Percentiles rank a stretch among this genome's conserved stretches.
Conservation (phyloP, 2,797 vertebrate species). For the Anableps anableps region DNA sequence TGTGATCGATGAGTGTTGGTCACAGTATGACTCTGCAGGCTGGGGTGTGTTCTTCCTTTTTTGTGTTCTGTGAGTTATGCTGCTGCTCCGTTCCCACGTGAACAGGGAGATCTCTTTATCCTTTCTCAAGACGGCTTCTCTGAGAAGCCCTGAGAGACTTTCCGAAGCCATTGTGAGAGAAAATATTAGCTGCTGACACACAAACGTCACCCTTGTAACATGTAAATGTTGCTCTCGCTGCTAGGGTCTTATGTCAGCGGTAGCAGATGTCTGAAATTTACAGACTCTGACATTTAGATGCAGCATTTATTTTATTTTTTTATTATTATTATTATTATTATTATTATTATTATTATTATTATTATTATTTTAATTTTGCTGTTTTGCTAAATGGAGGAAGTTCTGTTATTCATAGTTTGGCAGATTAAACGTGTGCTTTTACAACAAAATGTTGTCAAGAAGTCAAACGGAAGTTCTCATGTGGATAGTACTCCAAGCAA, state of each 20-base stretch:
- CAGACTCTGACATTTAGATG: conserved; percentile 6
- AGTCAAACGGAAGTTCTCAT: neutral
- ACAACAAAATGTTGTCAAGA: neutral
- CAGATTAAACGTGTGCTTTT: neutral
- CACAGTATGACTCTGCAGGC: conserved; percentile 24
- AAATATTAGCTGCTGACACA: conserved; percentile 13
- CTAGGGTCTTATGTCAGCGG: neutral
- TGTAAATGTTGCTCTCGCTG: neutral
- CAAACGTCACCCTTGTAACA: neutral
- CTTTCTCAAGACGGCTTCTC: conserved; percentile 56
- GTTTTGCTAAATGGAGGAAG: neutral
- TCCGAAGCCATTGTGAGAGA: conserved; percentile 16
- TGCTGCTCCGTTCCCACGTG: conserved; percentile 64
- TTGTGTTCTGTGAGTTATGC: conserved; percentile 50
- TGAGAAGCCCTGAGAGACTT: conserved; percentile 18
- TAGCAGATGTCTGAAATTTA: conserved; percentile 4
- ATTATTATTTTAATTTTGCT: too few relatives aligned
- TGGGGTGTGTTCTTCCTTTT: conserved; percentile 53
- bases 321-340: too few relatives aligned
- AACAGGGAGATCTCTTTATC: conserved; percentile 65
- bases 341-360: too few relatives aligned
- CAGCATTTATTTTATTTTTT: neutral
- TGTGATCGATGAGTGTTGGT: conserved; percentile 46
- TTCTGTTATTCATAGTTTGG: neutral
- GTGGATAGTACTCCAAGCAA: neutral